Evolutionary conservation across 2,888 invertebrate species (phyloP), one percentile per base, ranked within the genome.

Genomic region (Argyra leucocephala): DNA sequence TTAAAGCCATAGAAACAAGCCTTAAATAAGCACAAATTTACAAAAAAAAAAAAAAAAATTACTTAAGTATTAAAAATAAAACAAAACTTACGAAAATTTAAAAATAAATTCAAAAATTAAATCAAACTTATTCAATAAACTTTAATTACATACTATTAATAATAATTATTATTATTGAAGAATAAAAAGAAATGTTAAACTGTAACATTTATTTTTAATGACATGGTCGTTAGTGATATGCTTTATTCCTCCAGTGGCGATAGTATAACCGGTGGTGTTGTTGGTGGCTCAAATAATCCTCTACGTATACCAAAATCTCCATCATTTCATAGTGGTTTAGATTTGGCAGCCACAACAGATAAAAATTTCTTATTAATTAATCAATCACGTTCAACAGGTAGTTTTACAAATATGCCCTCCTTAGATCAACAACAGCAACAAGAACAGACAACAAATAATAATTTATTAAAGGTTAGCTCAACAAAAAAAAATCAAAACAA

Each of bases 261-360:
- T 74, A 79, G 74, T 73, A 73, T 76, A 69, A 71, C 73, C 75
- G 76, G 76, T 66, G 12, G 37, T 9, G 37, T 37, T 37, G 37
- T 5, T 37, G 37, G 10, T 12, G 9, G 12, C 82, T 4, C 18
- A 2, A 26, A 26, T 2, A 1, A 24, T n/a, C 18, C 71, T 80
- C 81, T 77, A 82, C 83, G 77, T 78, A 88, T 91, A 76, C 91
- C 91, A 72, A 92, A 92, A 81, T 91, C 91, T 74, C 91, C 91
- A 71, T 91, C 91, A 76, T 91, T 91, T 81, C 91, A 92, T 81
- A 90, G 90, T 80, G 91, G 91, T 66, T 83, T 91, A 72, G 91
- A 91, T 78, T 85, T 89, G 74, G 88, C 90, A 73, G 89, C 89
- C 68, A 58, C 63, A 63, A 31, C 21, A 36, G 36, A 37, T 59